Evolutionary conservation across 2,888 invertebrate species (phyloP), one percentile per base, ranked within the genome.

Genomic region (Horisme vitalbata): DNA sequence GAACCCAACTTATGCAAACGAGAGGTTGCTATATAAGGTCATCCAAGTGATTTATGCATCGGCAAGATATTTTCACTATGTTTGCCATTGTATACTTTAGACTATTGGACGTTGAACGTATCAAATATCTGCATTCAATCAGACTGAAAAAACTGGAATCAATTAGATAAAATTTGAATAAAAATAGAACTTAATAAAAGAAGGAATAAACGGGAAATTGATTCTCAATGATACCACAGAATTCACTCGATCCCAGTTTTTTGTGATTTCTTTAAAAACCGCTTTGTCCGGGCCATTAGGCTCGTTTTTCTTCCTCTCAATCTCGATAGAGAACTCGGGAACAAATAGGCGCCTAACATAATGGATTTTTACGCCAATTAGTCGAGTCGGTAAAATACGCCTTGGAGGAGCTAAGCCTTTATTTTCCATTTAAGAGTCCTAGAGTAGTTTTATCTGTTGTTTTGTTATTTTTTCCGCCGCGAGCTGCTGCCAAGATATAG

Each of bases 291-390:
- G 56, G 36, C 46, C 62, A 65, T 72, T 68, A 64, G 41, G 45
- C 50, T 31, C 43, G 46, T 58, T 64, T 59, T 61, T 64, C 55
- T 57, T 52, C 43, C 31, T 38, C 21, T 23, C 32, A 35, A 41
- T 41, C 41, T 45, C 41, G 52, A 49, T 55, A 49, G 44, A 52
- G 46, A 32, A 27, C 32, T 43, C 18, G 45, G 32, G 43, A 51
- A 51, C 41, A 55, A 45, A 45, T 48, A 48, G 41, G 31, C 33
- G 21, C 3, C 15, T 23, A 52, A 45, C 36, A 28, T 57, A 61
- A 65, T 59, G 61, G 55, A 55, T 56, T 60, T 59, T 61, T 45
- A 44, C 55, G 57, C 55, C 54, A 63, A 58, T 62, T 61, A 55
- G 51, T 45, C 39, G 39, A 49, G 39, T 24, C 41, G 36, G 26